Conservation (phyloP, 2,888 invertebrate genomes). For the Electrophaes corylata region DNA sequence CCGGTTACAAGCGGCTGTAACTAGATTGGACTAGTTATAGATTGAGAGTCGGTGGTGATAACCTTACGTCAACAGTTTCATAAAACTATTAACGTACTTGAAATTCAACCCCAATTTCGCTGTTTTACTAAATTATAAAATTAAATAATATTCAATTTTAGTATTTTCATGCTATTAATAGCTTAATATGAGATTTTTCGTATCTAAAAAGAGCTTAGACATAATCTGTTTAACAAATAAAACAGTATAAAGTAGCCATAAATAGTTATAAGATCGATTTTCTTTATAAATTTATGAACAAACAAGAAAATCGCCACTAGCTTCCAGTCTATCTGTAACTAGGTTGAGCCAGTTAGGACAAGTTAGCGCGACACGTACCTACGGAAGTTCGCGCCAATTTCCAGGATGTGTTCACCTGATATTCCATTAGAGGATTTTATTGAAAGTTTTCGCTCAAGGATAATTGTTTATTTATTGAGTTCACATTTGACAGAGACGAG, state of each 20-base stretch:
- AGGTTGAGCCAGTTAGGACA: constrained; percentile 30
- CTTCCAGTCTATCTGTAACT: constrained; percentile 25
- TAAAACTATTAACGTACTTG: no score
- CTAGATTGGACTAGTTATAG: constrained; percentile 29
- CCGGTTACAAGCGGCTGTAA: constrained; percentile 32
- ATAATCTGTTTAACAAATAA: no score
- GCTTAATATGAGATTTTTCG: no score
- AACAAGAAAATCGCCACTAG: background rate
- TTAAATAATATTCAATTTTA: no score
- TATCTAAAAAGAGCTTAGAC: no score
- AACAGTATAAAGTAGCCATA: no score
- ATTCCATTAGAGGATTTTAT: background rate
- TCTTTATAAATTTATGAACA: no score
- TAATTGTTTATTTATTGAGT: background rate
- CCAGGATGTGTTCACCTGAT: constrained; percentile 1
- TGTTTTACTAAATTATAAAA: no score
- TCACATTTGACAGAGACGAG: background rate
- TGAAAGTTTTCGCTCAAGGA: background rate
- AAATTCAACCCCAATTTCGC: no score
- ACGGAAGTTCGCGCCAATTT: constrained; percentile 20
- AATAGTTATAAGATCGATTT: no score
- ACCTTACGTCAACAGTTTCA: background rate
- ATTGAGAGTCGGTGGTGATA: constrained; percentile 7
- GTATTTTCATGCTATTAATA: no score
- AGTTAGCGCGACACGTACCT: constrained; percentile 26